These are phyloP conservation scores for Platanista minor DNA, from an alignment of 2,113 vertebrate genomes.

Conservation along the genomic window DNA sequence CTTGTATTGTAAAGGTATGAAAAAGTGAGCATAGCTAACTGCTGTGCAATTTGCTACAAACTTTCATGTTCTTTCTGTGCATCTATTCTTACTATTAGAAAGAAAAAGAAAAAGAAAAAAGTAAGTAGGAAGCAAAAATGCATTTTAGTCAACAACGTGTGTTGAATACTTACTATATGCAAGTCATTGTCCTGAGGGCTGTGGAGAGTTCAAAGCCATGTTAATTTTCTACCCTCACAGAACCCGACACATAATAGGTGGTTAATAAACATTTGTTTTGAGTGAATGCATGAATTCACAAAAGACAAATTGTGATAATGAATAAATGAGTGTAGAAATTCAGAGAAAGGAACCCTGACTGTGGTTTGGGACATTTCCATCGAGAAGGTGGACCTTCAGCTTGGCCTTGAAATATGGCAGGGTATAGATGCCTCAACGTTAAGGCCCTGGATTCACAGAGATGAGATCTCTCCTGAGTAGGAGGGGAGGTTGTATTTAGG, in stretches of 20 bases:
- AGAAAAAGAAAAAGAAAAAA: neutral
- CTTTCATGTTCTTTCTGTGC: neutral
- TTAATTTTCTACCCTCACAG: neutral
- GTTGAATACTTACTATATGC: neutral
- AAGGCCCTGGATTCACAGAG: neutral
- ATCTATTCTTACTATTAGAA: neutral
- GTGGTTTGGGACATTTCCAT: neutral
- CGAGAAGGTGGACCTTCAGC: neutral
- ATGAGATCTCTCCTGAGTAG: neutral
- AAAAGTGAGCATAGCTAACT: conserved; percentile 25
- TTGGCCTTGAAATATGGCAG: neutral
- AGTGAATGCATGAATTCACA: neutral
- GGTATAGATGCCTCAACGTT: neutral
- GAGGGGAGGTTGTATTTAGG: neutral
- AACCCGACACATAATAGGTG: neutral
- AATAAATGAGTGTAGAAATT: neutral
- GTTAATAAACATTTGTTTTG: conserved; percentile 24
- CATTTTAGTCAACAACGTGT: neutral
- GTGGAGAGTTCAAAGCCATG: neutral
- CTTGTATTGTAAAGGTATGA: neutral
- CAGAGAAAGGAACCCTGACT: neutral
- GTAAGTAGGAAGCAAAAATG: neutral
- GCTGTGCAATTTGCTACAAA: neutral
- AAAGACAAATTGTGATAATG: neutral
- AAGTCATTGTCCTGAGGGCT: neutral